phyloP scores from a whole-genome alignment of 2,888 invertebrate species.

The Anticlea derivata region DNA sequence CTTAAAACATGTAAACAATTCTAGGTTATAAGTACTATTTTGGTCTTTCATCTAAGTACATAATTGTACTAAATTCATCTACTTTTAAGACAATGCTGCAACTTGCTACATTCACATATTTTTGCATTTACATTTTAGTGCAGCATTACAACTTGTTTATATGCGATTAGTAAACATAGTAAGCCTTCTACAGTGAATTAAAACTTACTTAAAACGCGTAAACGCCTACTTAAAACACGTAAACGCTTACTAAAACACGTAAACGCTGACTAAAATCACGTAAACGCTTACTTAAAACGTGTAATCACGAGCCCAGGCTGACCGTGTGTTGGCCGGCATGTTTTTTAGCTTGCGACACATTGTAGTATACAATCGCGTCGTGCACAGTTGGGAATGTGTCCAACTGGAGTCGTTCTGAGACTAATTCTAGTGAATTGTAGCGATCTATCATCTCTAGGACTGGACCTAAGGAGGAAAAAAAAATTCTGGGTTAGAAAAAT shows the following conservation, averaged over 20 bases:
- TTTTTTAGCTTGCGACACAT: constrained; percentile 50
- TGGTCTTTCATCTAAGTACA: too few relatives aligned
- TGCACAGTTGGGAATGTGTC: constrained; percentile 88
- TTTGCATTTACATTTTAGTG: too few relatives aligned
- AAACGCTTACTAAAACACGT: constrained; percentile 7
- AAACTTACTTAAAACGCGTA: neutral
- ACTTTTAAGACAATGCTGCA: too few relatives aligned
- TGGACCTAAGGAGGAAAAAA: constrained; percentile 74
- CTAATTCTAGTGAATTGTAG: constrained; percentile 82
- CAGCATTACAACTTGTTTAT: too few relatives aligned
- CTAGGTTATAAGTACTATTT: too few relatives aligned
- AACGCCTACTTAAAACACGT: constrained; percentile 2
- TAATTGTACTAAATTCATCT: too few relatives aligned
- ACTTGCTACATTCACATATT: too few relatives aligned
- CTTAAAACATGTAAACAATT: constrained; percentile 3
- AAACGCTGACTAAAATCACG: neutral
- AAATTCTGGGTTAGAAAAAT: neutral
- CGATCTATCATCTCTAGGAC: constrained; percentile 86
- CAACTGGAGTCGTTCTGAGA: constrained; percentile 78
- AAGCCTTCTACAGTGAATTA: too few relatives aligned
- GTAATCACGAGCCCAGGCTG: constrained; percentile 45
- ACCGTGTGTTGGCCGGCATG: constrained; percentile 46
- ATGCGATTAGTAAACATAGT: too few relatives aligned
- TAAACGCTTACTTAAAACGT: constrained; percentile 8
- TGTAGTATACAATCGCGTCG: constrained; percentile 85